A percentile compares a stretch with the other conserved stretches of the same genome.
Conservation (phyloP, 1,140 invertebrate genomes). For the Odontomachus brunneus region DNA sequence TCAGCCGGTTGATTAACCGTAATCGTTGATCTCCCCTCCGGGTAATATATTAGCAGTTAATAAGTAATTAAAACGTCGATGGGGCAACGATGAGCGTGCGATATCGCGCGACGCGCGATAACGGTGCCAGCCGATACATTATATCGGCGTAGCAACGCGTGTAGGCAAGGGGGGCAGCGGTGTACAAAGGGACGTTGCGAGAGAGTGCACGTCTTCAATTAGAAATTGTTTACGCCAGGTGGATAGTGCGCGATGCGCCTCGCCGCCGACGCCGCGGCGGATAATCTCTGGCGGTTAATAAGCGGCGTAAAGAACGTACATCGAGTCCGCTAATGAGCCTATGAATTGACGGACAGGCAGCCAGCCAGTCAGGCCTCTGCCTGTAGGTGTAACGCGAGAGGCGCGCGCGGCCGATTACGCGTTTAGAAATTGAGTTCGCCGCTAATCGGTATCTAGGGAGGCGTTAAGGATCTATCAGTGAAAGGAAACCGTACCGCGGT, state of each 20-base stretch:
- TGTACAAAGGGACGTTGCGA: conserved; percentile 25
- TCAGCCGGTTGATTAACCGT: conserved; percentile 7
- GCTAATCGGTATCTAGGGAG: conserved; percentile 50
- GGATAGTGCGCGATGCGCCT: conserved; percentile 16
- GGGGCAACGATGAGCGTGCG: conserved; percentile 35
- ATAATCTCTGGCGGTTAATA: conserved; percentile 61
- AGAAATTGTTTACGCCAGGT: conserved; percentile 58
- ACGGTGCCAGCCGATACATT: conserved; percentile 32
- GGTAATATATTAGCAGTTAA: conserved; percentile 42
- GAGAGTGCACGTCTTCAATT: conserved; percentile 38
- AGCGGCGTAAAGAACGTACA: conserved; percentile 57
- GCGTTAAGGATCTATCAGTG: conserved; percentile 65
- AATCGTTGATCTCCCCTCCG: conserved; percentile 15
- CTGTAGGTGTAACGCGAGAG: conserved; percentile 59
- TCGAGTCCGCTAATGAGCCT: conserved; percentile 64
- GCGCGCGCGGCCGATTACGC: conserved; percentile 56
- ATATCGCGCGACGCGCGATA: conserved; percentile 47
- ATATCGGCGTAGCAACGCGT: conserved; percentile 23
- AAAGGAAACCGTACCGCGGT: conserved; percentile 62
- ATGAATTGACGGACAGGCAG: conserved; percentile 53
- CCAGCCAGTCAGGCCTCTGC: conserved; percentile 15
- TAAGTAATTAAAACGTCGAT: conserved; percentile 57
- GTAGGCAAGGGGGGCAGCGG: background rate
- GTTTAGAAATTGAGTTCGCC: conserved; percentile 70
- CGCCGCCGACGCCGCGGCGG: background rate